Conservation (phyloP, 1,140 invertebrate genomes). For the Formica exsecta region DNA sequence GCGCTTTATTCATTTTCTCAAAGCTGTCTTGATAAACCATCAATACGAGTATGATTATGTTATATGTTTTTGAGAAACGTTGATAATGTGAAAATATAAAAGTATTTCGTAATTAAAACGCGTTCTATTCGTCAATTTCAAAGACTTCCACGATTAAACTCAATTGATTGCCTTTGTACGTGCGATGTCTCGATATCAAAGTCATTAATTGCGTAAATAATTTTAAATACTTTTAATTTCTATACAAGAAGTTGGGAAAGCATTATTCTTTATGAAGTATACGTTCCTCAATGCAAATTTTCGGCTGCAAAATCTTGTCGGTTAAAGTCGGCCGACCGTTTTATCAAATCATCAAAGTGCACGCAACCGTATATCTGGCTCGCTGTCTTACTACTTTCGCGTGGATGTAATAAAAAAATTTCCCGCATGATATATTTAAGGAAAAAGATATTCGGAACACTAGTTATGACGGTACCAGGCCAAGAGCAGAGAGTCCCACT, state of each 20-base stretch:
- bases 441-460: slow-evolving; percentile 51
- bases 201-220: background rate
- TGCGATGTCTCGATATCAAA: background rate
- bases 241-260: background rate
- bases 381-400: slow-evolving; percentile 31
- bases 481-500: slow-evolving; percentile 19
- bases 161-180: background rate
- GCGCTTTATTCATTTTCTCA: slow-evolving; percentile 43
- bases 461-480: slow-evolving; percentile 50
- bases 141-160: slow-evolving; percentile 3
- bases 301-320: background rate
- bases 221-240: background rate
- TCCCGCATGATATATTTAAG: slow-evolving; percentile 5
- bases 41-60: slow-evolving; percentile 20
- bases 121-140: background rate
- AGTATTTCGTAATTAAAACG: slow-evolving; percentile 11
- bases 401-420: slow-evolving; percentile 56
- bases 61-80: background rate
- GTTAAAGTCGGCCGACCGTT: background rate
- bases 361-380: background rate
- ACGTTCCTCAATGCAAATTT: slow-evolving; percentile 7
- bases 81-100: background rate
- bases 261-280: background rate
- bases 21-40: slow-evolving; percentile 22
- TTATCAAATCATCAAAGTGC: slow-evolving; percentile 24